Evolutionary conservation across 1,140 invertebrate species (phyloP), one percentile per base, ranked within the genome.

Genomic region (Glomeris maerens): DNA sequence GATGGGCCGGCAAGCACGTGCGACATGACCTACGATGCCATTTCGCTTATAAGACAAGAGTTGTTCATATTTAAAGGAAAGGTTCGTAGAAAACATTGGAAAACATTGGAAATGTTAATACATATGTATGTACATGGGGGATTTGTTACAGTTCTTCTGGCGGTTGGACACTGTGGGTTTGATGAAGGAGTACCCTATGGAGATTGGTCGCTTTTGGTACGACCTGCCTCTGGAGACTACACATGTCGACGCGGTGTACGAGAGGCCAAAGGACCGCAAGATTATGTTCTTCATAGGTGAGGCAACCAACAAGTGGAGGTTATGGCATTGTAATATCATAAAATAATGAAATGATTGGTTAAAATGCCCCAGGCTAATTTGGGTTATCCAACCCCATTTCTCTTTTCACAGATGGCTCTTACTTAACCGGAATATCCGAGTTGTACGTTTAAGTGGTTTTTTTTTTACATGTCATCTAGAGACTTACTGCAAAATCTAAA

Each of bases 221-320:
- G 59, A 62, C 3, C 56, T 73, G 21, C 89, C 89, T 0, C 66
- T 70, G 28, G 73, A 83, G 57, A 71, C 92, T 3, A 80, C 79
- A 13, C 79, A 81, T 52, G 78, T 96, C 21, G 91, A 96, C 67
- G 91, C 92, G 0, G 86, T 93, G 4, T 96, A 92, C 64, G 90
- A 95, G 65, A 72, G 77, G 54, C 75, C 82, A 51, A 74, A 74
- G 3, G 81, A 92, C 62, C 77, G 78, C 38, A 83, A 84, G 63
- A 93, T 96, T 58, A 79, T 93, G 13, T 91, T 96, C 65, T 96
- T 96, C 62, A 78, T 89, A 56, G 90, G 85, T 78, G 65, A 67
- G 56, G 52, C 36, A 25, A 20, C 22, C 29, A 42, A 20, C n/a
- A n/a, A 36, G 10, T 10, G 10, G 10, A 36, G 10, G 17, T 10